phyloP scores from a whole-genome alignment of 2,888 invertebrate genomes.

The Amaurobius ferox region DNA sequence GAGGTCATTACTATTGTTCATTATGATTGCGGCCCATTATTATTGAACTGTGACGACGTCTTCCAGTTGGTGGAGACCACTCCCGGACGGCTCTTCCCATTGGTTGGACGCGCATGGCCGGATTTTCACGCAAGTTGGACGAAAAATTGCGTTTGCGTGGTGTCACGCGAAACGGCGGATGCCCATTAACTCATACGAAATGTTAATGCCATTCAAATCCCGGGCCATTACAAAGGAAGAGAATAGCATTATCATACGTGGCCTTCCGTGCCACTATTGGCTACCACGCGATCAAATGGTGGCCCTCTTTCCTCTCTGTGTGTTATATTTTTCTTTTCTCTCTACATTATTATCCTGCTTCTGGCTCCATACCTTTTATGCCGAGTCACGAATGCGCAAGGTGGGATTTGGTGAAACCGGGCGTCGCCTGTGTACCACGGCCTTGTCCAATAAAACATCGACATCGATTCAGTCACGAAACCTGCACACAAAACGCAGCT shows the following conservation, averaged over 20 bases:
- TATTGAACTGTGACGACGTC: constrained; percentile 48
- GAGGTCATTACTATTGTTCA: constrained; percentile 41
- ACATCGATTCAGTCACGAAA: constrained; percentile 24
- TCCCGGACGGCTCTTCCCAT: constrained; percentile 43
- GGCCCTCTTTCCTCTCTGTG: neutral
- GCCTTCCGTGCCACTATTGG: constrained; percentile 23
- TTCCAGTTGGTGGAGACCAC: constrained; percentile 11
- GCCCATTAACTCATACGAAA: constrained; percentile 31
- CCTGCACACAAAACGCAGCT: neutral
- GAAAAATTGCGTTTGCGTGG: constrained; percentile 21
- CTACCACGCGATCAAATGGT: constrained; percentile 5
- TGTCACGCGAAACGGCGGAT: constrained; percentile 24
- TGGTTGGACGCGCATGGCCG: constrained; percentile 35
- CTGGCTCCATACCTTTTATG: constrained; percentile 8
- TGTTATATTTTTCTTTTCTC: neutral
- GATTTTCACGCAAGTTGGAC: constrained; percentile 17
- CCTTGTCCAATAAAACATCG: constrained; percentile 26
- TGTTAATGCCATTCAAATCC: constrained; percentile 31
- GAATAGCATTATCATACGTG: neutral
- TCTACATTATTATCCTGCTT: neutral
- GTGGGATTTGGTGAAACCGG: constrained; percentile 26
- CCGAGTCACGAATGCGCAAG: constrained; percentile 23
- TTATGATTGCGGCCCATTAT: constrained; percentile 50
- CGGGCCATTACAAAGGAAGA: constrained; percentile 19
- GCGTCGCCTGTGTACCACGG: constrained; percentile 5